Percentiles rank a stretch among this genome's conserved stretches.
Conservation (phyloP, 1,140 invertebrate species). For the Brachionus plicatilis region DNA sequence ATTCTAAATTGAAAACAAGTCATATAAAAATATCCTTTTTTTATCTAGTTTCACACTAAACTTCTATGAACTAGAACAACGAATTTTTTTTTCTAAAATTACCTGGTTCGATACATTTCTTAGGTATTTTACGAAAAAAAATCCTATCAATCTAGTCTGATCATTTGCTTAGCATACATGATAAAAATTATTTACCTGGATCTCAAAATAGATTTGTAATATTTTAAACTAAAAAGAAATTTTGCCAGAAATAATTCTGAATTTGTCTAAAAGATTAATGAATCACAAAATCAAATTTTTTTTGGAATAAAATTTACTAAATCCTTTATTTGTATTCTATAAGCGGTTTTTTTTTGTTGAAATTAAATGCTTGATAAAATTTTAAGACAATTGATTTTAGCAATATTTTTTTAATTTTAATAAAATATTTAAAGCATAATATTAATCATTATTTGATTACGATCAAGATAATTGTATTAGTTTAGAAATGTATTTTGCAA, state of each 20-base stretch:
- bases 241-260: not conserved
- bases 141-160: not conserved
- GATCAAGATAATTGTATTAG: too few relatives aligned
- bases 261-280: not conserved
- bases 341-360: too few relatives aligned
- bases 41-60: not conserved
- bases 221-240: not conserved
- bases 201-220: not conserved
- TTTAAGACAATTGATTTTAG: too few relatives aligned
- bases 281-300: not conserved
- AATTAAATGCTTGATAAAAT: too few relatives aligned
- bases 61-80: not conserved
- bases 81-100: not conserved
- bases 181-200: not conserved
- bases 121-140: not conserved
- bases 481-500: too few relatives aligned
- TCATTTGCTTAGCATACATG: not conserved
- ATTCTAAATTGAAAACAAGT: not conserved
- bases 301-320: not conserved
- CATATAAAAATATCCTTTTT: not conserved
- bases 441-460: too few relatives aligned
- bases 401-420: too few relatives aligned
- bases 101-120: not conserved
- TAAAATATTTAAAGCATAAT: too few relatives aligned
- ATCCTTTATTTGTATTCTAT: not conserved